These are phyloP conservation scores for Tapera naevia DNA, from an alignment of 2,797 vertebrate species.

Conservation along the genomic window DNA sequence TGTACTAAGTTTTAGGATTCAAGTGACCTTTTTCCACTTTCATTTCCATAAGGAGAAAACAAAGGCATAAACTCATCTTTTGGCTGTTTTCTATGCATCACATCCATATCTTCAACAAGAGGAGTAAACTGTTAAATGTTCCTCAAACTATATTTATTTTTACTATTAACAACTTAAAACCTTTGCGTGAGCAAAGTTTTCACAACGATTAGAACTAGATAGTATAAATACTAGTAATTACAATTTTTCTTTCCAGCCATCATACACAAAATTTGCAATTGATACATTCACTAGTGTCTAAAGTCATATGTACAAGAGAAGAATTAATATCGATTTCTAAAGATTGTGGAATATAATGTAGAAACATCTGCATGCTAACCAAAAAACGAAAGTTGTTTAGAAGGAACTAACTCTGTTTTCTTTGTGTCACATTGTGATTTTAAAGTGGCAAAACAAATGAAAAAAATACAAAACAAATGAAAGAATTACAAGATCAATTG, in stretches of 20 bases:
- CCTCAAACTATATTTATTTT: not conserved
- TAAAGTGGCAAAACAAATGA: not conserved
- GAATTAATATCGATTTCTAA: not conserved
- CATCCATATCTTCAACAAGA: accelerated
- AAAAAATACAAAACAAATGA: not conserved
- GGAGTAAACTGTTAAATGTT: not conserved
- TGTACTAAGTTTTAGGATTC: not conserved
- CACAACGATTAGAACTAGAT: not conserved
- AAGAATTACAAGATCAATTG: not conserved
- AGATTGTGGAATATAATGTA: not conserved
- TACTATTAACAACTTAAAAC: not conserved
- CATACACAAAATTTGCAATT: not conserved
- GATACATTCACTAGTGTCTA: not conserved
- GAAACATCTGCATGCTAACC: not conserved
- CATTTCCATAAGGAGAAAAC: not conserved
- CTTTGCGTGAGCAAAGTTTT: not conserved
- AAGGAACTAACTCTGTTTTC: not conserved
- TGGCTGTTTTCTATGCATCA: not conserved
- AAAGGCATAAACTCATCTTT: not conserved
- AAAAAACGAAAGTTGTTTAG: not conserved
- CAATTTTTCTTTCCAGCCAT: not conserved
- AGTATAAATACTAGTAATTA: not conserved
- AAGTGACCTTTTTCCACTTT: not conserved
- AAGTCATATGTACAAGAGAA: not conserved
- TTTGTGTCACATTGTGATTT: not conserved